Percentiles rank a stretch among this genome's conserved stretches.
phyloP scores from a whole-genome alignment of 2,113 vertebrate species.

The Accipiter cooperii region DNA sequence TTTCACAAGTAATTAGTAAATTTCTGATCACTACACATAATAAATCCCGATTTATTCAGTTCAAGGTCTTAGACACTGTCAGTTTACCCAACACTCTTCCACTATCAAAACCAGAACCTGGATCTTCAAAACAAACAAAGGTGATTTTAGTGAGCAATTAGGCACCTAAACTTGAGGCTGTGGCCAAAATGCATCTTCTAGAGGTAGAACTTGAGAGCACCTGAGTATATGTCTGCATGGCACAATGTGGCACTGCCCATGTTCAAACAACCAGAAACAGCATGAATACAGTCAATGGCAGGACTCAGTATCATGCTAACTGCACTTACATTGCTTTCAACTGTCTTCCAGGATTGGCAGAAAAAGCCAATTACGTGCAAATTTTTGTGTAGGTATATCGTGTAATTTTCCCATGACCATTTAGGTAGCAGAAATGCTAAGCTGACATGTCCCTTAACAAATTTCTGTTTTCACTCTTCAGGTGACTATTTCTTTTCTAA shows the following conservation, averaged over 20 bases:
- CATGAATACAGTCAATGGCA: not conserved
- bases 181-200: not conserved
- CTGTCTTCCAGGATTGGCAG: not conserved
- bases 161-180: not conserved
- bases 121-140: not conserved
- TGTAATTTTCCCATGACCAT: not conserved
- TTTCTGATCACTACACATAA: not conserved
- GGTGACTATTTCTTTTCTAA: not conserved
- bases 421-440: not conserved
- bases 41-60: not conserved
- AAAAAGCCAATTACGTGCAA: not conserved
- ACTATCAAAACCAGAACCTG: not conserved
- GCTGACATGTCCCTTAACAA: not conserved
- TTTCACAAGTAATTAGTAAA: not conserved
- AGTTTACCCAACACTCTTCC: not conserved
- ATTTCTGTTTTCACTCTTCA: not conserved
- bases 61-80: not conserved
- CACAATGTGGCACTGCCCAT: not conserved
- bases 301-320: not conserved
- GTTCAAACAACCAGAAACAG: not conserved
- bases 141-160: not conserved
- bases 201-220: not conserved
- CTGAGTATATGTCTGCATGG: not conserved
- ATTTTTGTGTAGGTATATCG: not conserved
- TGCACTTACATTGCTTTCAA: not conserved